Conservation (phyloP, 2,113 vertebrate genomes). For the Podilymbus podiceps region DNA sequence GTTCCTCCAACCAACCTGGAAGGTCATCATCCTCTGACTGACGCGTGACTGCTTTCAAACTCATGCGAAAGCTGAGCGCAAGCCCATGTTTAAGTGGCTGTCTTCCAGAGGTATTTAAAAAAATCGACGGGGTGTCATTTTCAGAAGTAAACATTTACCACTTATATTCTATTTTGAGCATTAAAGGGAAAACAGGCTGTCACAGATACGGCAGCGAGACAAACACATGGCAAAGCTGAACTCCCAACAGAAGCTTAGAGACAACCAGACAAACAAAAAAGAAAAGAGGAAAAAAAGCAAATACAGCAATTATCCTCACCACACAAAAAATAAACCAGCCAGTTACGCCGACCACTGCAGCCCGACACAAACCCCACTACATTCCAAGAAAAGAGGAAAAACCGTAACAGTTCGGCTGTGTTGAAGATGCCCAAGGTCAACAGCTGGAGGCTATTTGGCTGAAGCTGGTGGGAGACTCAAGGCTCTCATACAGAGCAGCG, state of each 20-base stretch:
- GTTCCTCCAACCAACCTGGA: background rate
- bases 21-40: background rate
- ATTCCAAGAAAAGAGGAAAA: background rate
- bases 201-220: background rate
- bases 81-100: background rate
- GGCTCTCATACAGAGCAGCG: background rate
- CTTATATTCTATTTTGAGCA: background rate
- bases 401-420: background rate
- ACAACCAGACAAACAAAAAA: background rate
- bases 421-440: background rate
- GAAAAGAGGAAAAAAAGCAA: background rate
- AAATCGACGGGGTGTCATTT: background rate
- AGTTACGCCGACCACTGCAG: background rate
- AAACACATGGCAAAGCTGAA: background rate
- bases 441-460: background rate
- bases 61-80: fast-evolving
- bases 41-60: background rate
- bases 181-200: background rate
- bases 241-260: background rate
- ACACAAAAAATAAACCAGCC: background rate
- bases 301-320: background rate
- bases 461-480: background rate
- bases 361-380: background rate
- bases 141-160: background rate
- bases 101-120: background rate